These are phyloP conservation scores for Cryptus viduatorius DNA, from an alignment of 2,888 invertebrate species.

Conservation along the genomic window DNA sequence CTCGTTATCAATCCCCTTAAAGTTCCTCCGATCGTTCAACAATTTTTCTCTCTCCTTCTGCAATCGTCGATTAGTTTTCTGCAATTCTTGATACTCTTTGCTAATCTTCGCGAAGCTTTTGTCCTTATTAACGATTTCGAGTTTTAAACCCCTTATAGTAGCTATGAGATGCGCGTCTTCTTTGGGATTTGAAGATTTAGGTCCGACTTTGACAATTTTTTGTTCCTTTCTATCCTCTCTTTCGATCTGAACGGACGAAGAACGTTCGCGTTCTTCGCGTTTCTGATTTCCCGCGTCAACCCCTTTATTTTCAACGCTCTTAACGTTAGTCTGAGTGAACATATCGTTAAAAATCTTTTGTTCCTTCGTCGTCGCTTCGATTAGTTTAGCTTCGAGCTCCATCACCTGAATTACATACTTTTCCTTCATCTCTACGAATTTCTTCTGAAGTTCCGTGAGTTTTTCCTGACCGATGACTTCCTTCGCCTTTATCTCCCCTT, in stretches of 20 bases:
- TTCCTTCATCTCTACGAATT: conserved; percentile 91
- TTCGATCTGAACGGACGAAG: conserved; percentile 70
- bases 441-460: conserved; percentile 90
- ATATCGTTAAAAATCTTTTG: conserved; percentile 76
- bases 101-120: conserved; percentile 90
- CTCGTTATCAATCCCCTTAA: conserved; percentile 71
- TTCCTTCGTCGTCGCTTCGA: conserved; percentile 73
- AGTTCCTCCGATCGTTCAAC: conserved; percentile 82
- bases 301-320: conserved; percentile 74
- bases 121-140: conserved; percentile 91
- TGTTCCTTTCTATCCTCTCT: conserved; percentile 74
- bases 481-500: conserved; percentile 90
- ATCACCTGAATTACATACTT: conserved; percentile 90
- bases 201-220: conserved; percentile 69
- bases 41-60: conserved; percentile 90
- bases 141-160: conserved; percentile 92
- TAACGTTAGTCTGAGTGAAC: conserved; percentile 78
- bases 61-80: conserved; percentile 90
- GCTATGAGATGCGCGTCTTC: conserved; percentile 92
- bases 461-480: conserved; percentile 90
- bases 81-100: conserved; percentile 91
- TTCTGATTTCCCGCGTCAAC: conserved; percentile 71
- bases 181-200: conserved; percentile 85
- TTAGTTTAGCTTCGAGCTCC: conserved; percentile 78
- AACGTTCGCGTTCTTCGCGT: conserved; percentile 76